phyloP scores from a whole-genome alignment of 2,113 vertebrate species.

The Cebus imitator region DNA sequence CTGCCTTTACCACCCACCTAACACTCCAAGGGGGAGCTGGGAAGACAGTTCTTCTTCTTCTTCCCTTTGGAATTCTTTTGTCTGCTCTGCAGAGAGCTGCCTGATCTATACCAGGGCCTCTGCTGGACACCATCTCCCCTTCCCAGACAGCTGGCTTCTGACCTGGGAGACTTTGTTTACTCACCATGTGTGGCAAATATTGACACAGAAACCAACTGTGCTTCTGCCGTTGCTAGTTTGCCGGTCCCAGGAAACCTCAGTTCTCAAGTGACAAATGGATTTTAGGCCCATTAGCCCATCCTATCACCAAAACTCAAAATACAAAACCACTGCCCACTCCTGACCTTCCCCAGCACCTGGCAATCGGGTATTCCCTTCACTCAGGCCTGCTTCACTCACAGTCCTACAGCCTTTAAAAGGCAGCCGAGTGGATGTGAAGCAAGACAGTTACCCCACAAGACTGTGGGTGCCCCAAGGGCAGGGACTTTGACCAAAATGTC shows the following conservation, averaged over 20 bases:
- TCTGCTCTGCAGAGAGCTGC: background rate
- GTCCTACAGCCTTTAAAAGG: background rate
- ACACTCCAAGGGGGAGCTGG: background rate
- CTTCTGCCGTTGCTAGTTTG: conserved; percentile 17
- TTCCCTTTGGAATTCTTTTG: background rate
- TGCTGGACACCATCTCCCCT: no score
- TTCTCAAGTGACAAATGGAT: conserved; percentile 26
- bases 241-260: conserved; percentile 45
- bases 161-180: conserved; percentile 5
- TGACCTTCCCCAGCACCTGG: background rate
- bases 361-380: background rate
- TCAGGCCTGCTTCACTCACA: background rate
- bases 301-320: background rate
- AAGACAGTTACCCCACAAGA: background rate
- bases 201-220: conserved; percentile 20
- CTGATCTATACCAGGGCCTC: background rate
- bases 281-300: background rate
- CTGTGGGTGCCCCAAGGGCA: background rate
- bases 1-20: background rate
- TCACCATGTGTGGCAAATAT: conserved; percentile 32
- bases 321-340: background rate
- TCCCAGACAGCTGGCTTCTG: background rate
- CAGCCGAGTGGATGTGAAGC: background rate
- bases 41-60: background rate
- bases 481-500: background rate